Base-by-base conservation (phyloP, 2,113 vertebrate genomes). In the Aramus guarauna region DNA sequence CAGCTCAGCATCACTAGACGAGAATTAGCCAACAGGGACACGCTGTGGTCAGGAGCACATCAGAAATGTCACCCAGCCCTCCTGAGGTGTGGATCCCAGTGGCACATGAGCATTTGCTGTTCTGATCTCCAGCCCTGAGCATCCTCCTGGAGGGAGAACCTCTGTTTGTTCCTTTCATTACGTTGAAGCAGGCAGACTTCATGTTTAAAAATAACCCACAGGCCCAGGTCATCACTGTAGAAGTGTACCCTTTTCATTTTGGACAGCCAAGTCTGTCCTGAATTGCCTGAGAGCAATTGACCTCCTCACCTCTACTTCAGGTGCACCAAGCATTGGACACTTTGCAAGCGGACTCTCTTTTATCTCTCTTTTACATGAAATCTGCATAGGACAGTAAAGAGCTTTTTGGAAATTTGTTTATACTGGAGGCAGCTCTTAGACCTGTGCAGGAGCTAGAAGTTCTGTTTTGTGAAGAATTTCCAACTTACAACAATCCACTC, bases 401-500 rank as follows among this genome's bases (percentile, higher is more conserved):
- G 4, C 4, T 79, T 78, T 82, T 20, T 55, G 47, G n/a, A 90
- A 63, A 47, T 37, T n/a, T 60, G 4, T 60, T 81, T 66, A 30
- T 10, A 55, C 18, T 63, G 17, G 5, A 76, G 23, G 17, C 9
- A 62, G 6, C 3, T 14, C 27, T 85, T 72, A 30, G 8, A 69
- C 14, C 15, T 41, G 2, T n/a, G 20, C 53, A 85, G 37, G 32
- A 62, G 1, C 9, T 41, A 41, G 8, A 85, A 72, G 8, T 50
- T 76, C 19, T 13, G 15, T 66, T 75, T 52, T 48, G 14, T n/a
- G 22, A 53, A 86, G 53, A 43, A 68, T 90, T 52, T 60, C 23
- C 52, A 37, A 9, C 0, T 0, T 53, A 16, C 12, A 81, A 59
- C 39, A 66, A 56, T 55, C 20, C 11, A 30, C 39, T 3, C 20